phyloP scores from a whole-genome alignment of 2,797 vertebrate genomes.

The Spinus olivaceus region DNA sequence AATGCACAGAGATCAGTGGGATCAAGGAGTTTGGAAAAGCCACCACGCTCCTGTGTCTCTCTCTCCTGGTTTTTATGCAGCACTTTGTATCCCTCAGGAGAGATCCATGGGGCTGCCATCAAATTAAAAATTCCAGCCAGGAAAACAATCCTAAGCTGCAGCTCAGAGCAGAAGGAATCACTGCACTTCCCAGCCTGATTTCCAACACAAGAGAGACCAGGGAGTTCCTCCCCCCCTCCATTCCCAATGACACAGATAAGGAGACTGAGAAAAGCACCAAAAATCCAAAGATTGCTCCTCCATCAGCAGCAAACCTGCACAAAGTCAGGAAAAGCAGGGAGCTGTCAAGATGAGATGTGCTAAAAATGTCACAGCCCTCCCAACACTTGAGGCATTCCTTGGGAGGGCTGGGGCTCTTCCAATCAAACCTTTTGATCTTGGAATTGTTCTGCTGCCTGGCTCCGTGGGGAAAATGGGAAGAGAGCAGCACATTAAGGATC shows the following conservation, averaged over 20 bases:
- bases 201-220: background rate
- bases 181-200: background rate
- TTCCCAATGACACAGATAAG: background rate
- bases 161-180: background rate
- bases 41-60: accelerated
- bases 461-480: background rate
- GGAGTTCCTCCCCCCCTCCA: background rate
- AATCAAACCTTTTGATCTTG: background rate
- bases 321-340: background rate
- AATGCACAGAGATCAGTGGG: background rate
- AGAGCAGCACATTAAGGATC: background rate
- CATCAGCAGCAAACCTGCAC: background rate
- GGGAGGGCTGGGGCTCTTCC: background rate
- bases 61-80: background rate
- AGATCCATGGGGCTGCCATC: background rate
- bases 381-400: background rate
- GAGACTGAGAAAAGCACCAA: background rate
- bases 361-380: background rate
- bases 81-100: background rate
- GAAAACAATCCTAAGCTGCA: background rate
- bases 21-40: background rate
- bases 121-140: background rate
- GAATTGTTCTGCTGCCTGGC: background rate
- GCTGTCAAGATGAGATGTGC: background rate
- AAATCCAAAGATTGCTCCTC: background rate